Percentiles rank a stretch among this genome's conserved stretches.
phyloP scores from a whole-genome alignment of 2,113 vertebrate genomes.

The Apodemus sylvaticus region DNA sequence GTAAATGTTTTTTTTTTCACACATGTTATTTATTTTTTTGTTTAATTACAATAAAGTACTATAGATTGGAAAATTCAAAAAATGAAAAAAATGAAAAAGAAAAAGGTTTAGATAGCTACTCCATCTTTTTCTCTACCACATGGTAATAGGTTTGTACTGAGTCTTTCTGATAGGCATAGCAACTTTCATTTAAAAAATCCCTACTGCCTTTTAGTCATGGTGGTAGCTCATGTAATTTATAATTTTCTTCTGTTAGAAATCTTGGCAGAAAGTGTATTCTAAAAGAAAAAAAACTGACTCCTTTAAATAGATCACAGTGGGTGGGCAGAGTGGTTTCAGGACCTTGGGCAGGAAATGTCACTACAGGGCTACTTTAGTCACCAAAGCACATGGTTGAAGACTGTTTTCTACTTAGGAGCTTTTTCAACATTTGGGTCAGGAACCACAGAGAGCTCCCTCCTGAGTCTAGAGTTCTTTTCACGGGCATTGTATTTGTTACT shows the following conservation, averaged over 20 bases:
- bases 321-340: slow-evolving; percentile 13
- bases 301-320: slow-evolving; percentile 69
- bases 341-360: slow-evolving; percentile 53
- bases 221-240: slow-evolving; percentile 59
- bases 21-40: neutral
- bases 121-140: neutral
- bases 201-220: slow-evolving; percentile 35
- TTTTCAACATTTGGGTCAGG: slow-evolving; percentile 56
- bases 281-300: slow-evolving; percentile 34
- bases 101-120: neutral
- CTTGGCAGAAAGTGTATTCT: slow-evolving; percentile 62
- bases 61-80: neutral
- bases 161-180: slow-evolving; percentile 23
- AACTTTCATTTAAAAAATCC: slow-evolving; percentile 50
- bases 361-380: slow-evolving; percentile 42
- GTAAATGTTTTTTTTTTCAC: slow-evolving; percentile 1
- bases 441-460: slow-evolving; percentile 45
- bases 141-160: slow-evolving; percentile 1
- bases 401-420: slow-evolving; percentile 26
- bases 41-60: slow-evolving; percentile 22
- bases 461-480: slow-evolving; percentile 48
- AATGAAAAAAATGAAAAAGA: neutral
- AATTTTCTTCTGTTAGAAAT: slow-evolving; percentile 65
- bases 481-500: slow-evolving; percentile 60
- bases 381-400: slow-evolving; percentile 12